Conservation (phyloP, 2,113 vertebrate genomes). For the Otus sunia region DNA sequence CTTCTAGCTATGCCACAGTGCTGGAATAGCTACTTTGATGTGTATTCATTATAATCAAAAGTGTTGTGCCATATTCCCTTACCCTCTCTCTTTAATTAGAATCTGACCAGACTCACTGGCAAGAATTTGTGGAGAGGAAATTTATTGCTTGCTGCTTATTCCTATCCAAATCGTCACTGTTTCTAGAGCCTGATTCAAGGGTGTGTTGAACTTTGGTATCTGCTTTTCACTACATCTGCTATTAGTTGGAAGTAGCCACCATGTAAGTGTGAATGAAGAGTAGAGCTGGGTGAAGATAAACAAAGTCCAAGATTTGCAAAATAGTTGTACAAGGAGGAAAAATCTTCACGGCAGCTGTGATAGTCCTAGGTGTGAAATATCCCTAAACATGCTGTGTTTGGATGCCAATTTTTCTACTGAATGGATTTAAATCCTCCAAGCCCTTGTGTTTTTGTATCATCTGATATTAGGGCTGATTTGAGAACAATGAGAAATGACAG, state of each 20-base stretch:
- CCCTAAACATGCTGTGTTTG: background rate
- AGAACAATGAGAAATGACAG: slow-evolving; percentile 31
- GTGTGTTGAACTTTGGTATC: background rate
- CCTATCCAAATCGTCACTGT: background rate
- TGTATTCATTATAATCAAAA: fast-evolving
- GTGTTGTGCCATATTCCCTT: background rate
- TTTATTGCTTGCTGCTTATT: background rate
- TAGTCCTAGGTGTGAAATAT: slow-evolving; percentile 32
- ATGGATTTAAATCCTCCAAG: background rate
- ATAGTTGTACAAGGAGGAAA: background rate
- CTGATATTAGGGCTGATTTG: slow-evolving; percentile 6
- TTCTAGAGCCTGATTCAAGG: background rate
- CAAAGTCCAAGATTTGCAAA: background rate
- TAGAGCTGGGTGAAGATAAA: background rate
- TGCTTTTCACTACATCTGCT: background rate
- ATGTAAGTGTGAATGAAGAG: background rate
- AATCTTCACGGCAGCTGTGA: slow-evolving; percentile 11
- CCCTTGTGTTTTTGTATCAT: background rate
- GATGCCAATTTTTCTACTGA: background rate
- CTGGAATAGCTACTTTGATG: background rate
- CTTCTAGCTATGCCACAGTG: background rate
- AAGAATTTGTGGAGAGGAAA: background rate
- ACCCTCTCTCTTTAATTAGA: background rate
- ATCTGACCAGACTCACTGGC: background rate
- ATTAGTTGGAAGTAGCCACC: background rate